These are phyloP conservation scores for Pseudopodoces humilis DNA, from an alignment of 2,113 vertebrate species.

Conservation along the genomic window DNA sequence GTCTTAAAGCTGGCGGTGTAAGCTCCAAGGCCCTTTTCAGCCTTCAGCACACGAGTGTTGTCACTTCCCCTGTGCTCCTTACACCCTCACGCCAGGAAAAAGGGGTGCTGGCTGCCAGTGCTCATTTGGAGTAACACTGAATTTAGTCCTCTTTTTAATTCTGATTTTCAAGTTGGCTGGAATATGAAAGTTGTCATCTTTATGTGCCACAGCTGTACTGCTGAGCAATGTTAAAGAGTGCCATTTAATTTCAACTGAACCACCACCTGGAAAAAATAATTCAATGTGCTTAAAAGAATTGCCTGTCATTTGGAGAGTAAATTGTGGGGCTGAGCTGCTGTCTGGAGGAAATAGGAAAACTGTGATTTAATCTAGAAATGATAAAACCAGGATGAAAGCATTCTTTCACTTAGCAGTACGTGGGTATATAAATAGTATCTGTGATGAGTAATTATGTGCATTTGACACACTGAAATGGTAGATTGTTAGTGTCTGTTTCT, in stretches of 20 bases:
- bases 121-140: not conserved
- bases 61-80: not conserved
- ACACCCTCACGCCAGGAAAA: fast-evolving
- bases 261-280: constrained; percentile 60
- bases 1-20: not conserved
- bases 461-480: constrained; percentile 23
- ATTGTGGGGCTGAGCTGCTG: constrained; percentile 50
- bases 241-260: constrained; percentile 36
- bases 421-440: constrained; percentile 27
- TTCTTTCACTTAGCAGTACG: constrained; percentile 43
- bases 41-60: not conserved
- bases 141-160: not conserved
- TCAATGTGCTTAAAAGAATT: constrained; percentile 34
- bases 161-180: not conserved
- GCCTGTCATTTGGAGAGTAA: constrained; percentile 55
- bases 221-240: not conserved
- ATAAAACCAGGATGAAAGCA: constrained; percentile 53
- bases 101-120: not conserved
- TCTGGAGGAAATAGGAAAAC: constrained; percentile 31
- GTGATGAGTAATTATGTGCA: not conserved
- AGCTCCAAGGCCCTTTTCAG: not conserved
- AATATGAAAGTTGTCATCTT: not conserved
- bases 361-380: constrained; percentile 48
- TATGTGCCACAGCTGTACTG: not conserved
- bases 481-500: constrained; percentile 6